Conservation (phyloP, 1,140 invertebrate genomes). For the Sycophaga agraensis region DNA sequence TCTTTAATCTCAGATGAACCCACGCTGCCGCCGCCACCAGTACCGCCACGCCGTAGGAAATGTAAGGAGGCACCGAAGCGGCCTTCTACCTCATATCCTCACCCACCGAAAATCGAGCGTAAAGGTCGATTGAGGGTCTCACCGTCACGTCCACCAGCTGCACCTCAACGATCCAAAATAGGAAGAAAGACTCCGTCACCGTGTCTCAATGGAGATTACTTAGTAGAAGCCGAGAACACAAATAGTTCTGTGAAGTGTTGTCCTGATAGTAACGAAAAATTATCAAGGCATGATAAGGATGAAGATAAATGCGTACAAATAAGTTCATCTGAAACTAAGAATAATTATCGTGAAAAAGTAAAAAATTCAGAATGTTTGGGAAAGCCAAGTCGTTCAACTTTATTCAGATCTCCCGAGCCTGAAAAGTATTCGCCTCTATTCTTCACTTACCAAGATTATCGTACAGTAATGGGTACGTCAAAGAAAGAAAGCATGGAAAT, state of each 20-base stretch:
- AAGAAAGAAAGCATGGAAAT: not conserved
- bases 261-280: not conserved
- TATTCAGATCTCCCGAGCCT: not conserved
- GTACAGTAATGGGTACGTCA: slow-evolving; percentile 41
- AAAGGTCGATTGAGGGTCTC: not conserved
- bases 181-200: slow-evolving; percentile 1
- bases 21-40: slow-evolving; percentile 41
- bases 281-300: not conserved
- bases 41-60: slow-evolving; percentile 51
- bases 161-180: not conserved
- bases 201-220: no score
- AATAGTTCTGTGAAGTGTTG: not conserved
- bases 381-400: not conserved
- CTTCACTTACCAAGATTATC: slow-evolving; percentile 49
- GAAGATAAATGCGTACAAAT: no score
- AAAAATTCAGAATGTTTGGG: not conserved
- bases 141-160: not conserved
- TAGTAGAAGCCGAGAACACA: not conserved
- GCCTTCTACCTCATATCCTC: not conserved
- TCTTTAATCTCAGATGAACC: slow-evolving; percentile 46
- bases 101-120: not conserved
- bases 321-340: not conserved
- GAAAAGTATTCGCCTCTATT: slow-evolving; percentile 41
- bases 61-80: slow-evolving; percentile 36
- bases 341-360: not conserved